These are phyloP conservation scores for Drosophila nebulosa DNA, from an alignment of 1,140 invertebrate species.

Conservation along the genomic window DNA sequence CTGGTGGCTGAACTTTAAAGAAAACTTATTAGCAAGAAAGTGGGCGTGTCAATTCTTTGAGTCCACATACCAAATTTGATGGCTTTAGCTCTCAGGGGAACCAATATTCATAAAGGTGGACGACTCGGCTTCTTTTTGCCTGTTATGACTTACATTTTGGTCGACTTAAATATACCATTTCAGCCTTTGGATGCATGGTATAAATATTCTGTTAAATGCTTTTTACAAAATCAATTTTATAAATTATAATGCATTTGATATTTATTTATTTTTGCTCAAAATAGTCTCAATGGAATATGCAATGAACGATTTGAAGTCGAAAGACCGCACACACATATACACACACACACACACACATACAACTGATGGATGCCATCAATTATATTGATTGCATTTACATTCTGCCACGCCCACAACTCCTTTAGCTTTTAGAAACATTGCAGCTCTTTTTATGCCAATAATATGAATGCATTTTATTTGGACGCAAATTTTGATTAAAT, in stretches of 20 bases:
- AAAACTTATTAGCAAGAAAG: too few relatives aligned
- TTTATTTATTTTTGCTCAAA: constrained; percentile 1
- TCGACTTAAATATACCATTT: too few relatives aligned
- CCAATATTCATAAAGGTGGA: too few relatives aligned
- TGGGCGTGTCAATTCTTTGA: too few relatives aligned
- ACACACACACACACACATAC: not conserved
- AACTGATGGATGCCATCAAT: not conserved
- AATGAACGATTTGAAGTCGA: constrained; percentile 4
- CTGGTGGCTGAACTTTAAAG: too few relatives aligned
- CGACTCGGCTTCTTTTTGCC: too few relatives aligned
- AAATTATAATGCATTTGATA: constrained; percentile 6
- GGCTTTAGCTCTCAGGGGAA: too few relatives aligned
- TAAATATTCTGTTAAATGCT: not conserved
- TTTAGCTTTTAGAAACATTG: not conserved
- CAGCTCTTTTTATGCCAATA: constrained; percentile 5
- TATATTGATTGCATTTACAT: constrained; percentile 9
- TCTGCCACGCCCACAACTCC: not conserved
- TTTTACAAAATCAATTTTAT: not conserved
- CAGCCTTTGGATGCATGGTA: too few relatives aligned
- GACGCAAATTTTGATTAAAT: constrained; percentile 1
- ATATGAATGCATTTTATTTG: constrained; percentile 4
- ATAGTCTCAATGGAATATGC: constrained; percentile 4
- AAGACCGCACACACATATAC: constrained; percentile 1
- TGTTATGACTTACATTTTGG: too few relatives aligned
- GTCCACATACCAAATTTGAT: too few relatives aligned